Evolutionary conservation across 2,888 invertebrate genomes (phyloP).

Genomic region (Nebria salina): DNA sequence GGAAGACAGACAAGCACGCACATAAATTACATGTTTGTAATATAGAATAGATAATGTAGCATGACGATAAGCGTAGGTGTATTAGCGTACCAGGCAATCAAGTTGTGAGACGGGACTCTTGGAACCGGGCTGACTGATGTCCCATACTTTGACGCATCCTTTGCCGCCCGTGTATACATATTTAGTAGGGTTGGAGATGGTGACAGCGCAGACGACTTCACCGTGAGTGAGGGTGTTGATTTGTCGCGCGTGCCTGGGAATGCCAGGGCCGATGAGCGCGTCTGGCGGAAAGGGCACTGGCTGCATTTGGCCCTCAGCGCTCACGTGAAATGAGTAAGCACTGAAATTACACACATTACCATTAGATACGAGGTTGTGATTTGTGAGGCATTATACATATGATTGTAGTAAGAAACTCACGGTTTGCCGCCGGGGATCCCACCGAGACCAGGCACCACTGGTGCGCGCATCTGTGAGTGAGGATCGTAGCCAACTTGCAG

Average conservation of each 20-base stretch:
- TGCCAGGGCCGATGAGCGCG: conserved; percentile 90
- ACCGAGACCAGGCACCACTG: conserved; percentile 71
- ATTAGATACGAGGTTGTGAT: conserved; percentile 11
- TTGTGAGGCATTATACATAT: background rate
- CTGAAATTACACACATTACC: conserved; percentile 62
- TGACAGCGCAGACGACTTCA: conserved; percentile 97
- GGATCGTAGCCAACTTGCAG: conserved; percentile 74
- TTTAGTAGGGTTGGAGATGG: conserved; percentile 85
- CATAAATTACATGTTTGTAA: conserved; percentile 48
- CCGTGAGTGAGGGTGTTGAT: conserved; percentile 93
- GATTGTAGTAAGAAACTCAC: conserved; percentile 68
- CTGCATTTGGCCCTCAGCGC: conserved; percentile 85
- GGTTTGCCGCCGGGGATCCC: conserved; percentile 85
- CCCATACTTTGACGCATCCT: conserved; percentile 91
- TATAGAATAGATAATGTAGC: background rate
- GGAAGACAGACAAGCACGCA: background rate
- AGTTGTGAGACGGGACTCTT: conserved; percentile 85
- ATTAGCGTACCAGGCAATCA: conserved; percentile 77
- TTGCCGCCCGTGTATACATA: conserved; percentile 99
- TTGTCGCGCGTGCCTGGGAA: conserved; percentile 89
- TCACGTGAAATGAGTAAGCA: conserved; percentile 95
- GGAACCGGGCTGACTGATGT: conserved; percentile 78
- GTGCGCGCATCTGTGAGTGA: conserved; percentile 74
- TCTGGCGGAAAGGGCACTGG: conserved; percentile 96
- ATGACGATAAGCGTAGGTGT: conserved; percentile 4